These are phyloP conservation scores for Cryptocephalus moraei DNA, from an alignment of 2,888 invertebrate genomes.

Conservation along the genomic window DNA sequence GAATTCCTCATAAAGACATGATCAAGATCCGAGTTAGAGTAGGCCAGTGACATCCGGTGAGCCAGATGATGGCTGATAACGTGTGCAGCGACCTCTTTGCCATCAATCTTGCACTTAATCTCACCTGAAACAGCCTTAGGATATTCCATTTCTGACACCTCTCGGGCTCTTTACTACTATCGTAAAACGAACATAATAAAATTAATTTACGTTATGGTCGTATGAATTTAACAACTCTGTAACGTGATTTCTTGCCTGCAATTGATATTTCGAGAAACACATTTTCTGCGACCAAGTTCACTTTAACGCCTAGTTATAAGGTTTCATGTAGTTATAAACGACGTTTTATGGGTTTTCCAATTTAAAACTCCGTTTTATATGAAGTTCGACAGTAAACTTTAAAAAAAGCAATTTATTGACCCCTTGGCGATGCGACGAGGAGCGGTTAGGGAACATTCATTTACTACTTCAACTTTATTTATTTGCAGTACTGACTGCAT, in stretches of 20 bases:
- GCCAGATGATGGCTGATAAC: constrained; percentile 9
- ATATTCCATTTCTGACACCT: constrained; percentile 12
- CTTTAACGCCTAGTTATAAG: no score
- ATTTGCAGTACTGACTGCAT: no score
- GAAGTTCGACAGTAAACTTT: no score
- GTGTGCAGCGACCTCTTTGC: constrained; percentile 11
- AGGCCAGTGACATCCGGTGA: constrained; percentile 13
- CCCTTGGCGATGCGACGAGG: no score
- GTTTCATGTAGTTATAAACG: no score
- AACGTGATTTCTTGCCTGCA: constrained; percentile 3
- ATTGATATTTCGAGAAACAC: constrained; percentile 1
- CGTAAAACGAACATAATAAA: constrained; percentile 11
- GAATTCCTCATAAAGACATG: constrained; percentile 6
- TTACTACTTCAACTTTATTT: no score
- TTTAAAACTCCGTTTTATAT: no score
- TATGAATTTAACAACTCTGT: constrained; percentile 3
- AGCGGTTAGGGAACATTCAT: no score
- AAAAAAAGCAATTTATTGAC: no score
- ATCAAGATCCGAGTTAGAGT: constrained; percentile 8
- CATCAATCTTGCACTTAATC: constrained; percentile 12
- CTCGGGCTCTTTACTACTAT: constrained; percentile 10
- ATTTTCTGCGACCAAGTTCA: no score
- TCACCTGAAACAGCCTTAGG: constrained; percentile 8
- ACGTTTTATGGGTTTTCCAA: no score
- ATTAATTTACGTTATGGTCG: constrained; percentile 12